Evolutionary conservation across 2,888 invertebrate genomes (phyloP), one percentile per base, ranked within the genome.

Genomic region (Drosophila acutilabella): DNA sequence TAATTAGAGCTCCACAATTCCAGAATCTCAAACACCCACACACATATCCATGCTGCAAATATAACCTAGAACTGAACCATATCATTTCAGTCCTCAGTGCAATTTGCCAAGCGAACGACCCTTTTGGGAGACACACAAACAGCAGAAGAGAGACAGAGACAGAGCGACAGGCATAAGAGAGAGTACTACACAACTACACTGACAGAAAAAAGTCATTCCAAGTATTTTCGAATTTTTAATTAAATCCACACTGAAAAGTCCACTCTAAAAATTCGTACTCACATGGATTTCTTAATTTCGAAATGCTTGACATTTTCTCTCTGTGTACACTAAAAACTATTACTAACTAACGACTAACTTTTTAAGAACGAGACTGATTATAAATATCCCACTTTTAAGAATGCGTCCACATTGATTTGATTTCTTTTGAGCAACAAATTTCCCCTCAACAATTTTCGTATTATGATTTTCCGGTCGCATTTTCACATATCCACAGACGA

Each of bases 361-460:
- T 41, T 41, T 50, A 30, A 64, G 45, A 74, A 60, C 59, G 74
- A 74, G 73, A 74, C 74, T 74, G 64, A 69, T 74, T 51, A 38
- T 40, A 26, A 54, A 26, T 47, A 60, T 18, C 18, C 65, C 58
- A 64, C 40, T 42, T 26, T n/a, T 30, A 16, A 18, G 33, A 14
- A 52, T 44, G 62, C 62, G 61, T 45, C 48, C 18, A 40, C 10
- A 5, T 40, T 70, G 18, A 44, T 18, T 71, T 51, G 5, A 41
- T 33, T 56, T 45, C 4, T 14, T 36, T 47, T 10, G 40, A 70
- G 13, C 36, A 54, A 30, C 30, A 30, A 8, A 20, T 54, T 74
- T 58, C 14, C 56, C 54, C 18, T 41, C 11, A 47, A 42, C 48
- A 1, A 18, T 44, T 40, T 66, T 20, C 4, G 13, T 42, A 23